phyloP scores from a whole-genome alignment of 2,888 invertebrate species.

The Andrena flavipes region DNA sequence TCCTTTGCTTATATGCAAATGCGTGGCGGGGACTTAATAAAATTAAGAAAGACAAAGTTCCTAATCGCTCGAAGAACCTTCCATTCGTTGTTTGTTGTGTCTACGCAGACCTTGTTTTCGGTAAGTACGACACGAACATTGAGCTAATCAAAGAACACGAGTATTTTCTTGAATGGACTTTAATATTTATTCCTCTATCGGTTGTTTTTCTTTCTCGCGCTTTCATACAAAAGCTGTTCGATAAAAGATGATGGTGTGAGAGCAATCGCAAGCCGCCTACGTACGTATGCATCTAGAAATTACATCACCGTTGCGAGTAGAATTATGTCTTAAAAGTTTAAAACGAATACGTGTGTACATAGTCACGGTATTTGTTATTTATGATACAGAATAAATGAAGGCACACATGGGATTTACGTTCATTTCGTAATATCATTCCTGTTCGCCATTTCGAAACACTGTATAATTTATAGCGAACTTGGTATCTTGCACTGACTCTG shows the following conservation, averaged over 20 bases:
- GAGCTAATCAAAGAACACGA: background rate
- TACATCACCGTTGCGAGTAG: too few species aligned
- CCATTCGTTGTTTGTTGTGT: slow-evolving; percentile 11
- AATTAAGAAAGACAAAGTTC: slow-evolving; percentile 61
- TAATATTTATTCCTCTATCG: slow-evolving; percentile 35
- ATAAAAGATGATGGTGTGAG: background rate
- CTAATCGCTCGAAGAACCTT: slow-evolving; percentile 56
- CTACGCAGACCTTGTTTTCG: background rate
- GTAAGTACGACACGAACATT: background rate
- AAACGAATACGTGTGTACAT: too few species aligned
- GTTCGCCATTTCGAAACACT: too few species aligned
- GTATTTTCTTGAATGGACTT: background rate
- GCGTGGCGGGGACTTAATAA: slow-evolving; percentile 37
- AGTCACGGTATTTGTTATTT: too few species aligned
- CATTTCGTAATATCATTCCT: too few species aligned
- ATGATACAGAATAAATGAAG: too few species aligned
- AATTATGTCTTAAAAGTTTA: too few species aligned
- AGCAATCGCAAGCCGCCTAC: too few species aligned
- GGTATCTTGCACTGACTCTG: too few species aligned
- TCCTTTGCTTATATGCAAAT: slow-evolving; percentile 26
- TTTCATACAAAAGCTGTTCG: background rate
- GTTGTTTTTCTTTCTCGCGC: slow-evolving; percentile 18
- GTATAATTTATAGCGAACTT: too few species aligned
- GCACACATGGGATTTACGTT: too few species aligned
- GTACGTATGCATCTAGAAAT: too few species aligned